Conservation (phyloP, 2,888 invertebrate species). For the Thecocarcelia acutangulata region DNA sequence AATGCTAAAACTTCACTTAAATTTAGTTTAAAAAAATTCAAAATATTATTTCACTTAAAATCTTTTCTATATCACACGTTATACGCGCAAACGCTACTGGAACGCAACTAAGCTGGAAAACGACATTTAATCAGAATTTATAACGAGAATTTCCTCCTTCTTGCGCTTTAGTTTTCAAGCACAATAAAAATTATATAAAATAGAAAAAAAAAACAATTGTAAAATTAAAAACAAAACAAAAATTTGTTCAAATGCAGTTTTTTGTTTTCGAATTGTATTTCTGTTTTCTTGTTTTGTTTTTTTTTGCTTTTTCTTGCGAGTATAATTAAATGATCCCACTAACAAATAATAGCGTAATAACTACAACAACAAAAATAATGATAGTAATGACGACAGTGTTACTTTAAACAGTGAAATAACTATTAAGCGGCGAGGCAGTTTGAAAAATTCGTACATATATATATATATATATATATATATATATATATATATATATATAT, state of each 20-base stretch:
- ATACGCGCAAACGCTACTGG: constrained; percentile 79
- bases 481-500: no score
- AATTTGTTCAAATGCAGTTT: constrained; percentile 55
- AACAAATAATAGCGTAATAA: constrained; percentile 46
- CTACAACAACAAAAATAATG: constrained; percentile 30
- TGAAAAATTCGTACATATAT: no score
- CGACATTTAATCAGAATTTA: constrained; percentile 79
- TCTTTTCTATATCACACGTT: constrained; percentile 53
- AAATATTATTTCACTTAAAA: constrained; percentile 31
- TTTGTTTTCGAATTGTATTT: constrained; percentile 34
- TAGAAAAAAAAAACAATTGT: constrained; percentile 36
- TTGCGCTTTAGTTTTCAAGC: constrained; percentile 56
- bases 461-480: no score
- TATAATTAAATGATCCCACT: constrained; percentile 52
- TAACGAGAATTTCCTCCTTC: constrained; percentile 75
- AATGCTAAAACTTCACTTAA: constrained; percentile 47
- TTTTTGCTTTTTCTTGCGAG: neutral
- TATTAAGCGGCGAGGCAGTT: neutral
- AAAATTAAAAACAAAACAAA: constrained; percentile 44
- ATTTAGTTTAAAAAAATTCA: constrained; percentile 22
- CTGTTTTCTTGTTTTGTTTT: constrained; percentile 10
- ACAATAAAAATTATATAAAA: constrained; percentile 44
- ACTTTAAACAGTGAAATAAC: constrained; percentile 35
- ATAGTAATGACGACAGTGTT: constrained; percentile 38
- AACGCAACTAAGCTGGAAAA: constrained; percentile 79